Evolutionary conservation across 2,113 vertebrate genomes (phyloP).

Genomic region (Pseudopodoces humilis): DNA sequence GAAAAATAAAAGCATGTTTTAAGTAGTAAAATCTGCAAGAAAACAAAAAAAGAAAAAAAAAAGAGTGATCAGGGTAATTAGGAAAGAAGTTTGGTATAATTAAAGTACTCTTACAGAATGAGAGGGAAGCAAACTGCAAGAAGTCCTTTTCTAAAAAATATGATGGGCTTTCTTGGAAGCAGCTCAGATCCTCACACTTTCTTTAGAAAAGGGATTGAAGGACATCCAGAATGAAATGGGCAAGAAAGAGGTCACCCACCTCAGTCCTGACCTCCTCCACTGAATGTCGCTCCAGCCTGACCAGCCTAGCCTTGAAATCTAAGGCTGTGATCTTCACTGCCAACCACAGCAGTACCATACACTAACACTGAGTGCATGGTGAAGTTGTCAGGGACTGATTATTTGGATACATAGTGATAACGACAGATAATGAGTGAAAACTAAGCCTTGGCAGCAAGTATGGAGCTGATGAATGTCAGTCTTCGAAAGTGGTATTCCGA

Average conservation of each 20-base stretch:
- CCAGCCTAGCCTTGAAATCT: background rate
- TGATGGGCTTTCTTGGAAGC: background rate
- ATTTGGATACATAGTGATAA: background rate
- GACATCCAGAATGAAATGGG: background rate
- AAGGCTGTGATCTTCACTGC: background rate
- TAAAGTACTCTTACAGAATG: background rate
- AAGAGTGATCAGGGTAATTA: background rate
- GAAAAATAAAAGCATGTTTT: background rate
- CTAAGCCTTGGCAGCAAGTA: background rate
- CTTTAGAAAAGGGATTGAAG: background rate
- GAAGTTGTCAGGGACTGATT: background rate
- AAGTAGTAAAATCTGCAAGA: background rate
- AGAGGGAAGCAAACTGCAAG: background rate
- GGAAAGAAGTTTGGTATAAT: background rate
- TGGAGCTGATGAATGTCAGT: background rate
- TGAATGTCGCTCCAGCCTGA: background rate
- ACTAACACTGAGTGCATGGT: background rate
- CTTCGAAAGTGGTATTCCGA: background rate
- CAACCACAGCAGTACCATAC: background rate
- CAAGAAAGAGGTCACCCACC: background rate
- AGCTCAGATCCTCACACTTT: background rate
- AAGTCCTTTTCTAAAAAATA: background rate
- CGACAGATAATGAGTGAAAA: background rate
- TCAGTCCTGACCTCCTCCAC: background rate
- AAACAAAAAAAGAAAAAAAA: background rate